Evolutionary conservation across 1,140 invertebrate species (phyloP).

Genomic region (Micrasema minimum): DNA sequence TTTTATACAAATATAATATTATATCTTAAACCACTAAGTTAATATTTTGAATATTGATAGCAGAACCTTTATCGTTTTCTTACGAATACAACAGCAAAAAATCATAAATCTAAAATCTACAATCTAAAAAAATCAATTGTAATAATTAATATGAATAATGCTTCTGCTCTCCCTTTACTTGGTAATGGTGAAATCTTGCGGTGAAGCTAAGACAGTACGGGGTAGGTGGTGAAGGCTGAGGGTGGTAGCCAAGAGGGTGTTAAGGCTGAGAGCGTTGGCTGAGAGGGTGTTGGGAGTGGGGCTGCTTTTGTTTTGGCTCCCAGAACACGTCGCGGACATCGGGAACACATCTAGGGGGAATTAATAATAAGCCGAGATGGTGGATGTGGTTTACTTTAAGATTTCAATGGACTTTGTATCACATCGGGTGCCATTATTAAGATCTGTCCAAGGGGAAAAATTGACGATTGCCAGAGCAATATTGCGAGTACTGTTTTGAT

Average conservation of each 20-base stretch:
- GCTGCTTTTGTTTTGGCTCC: conserved; percentile 50
- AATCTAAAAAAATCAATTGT: no score
- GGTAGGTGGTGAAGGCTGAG: background rate
- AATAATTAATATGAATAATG: no score
- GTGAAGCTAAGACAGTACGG: background rate
- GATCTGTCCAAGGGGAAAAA: conserved; percentile 10
- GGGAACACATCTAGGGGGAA: conserved; percentile 53
- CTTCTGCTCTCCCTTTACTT: no score
- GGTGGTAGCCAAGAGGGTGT: background rate
- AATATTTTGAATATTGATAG: no score
- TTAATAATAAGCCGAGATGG: conserved; percentile 54
- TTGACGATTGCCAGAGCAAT: no score
- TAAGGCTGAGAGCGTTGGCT: conserved; percentile 1
- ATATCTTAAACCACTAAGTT: no score
- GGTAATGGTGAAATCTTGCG: conserved; percentile 10
- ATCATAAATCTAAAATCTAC: no score
- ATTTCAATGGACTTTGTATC: conserved; percentile 47
- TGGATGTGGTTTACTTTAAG: conserved; percentile 52
- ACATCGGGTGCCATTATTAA: conserved; percentile 20
- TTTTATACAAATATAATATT: no score
- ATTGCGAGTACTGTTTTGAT: no score
- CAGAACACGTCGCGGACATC: conserved; percentile 54
- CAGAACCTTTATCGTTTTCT: no score
- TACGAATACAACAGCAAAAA: no score
- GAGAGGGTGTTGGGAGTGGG: background rate